Percentiles rank a stretch among this genome's conserved stretches.
Evolutionary conservation across 2,113 vertebrate species (phyloP).

Genomic region (Neotoma lepida): DNA sequence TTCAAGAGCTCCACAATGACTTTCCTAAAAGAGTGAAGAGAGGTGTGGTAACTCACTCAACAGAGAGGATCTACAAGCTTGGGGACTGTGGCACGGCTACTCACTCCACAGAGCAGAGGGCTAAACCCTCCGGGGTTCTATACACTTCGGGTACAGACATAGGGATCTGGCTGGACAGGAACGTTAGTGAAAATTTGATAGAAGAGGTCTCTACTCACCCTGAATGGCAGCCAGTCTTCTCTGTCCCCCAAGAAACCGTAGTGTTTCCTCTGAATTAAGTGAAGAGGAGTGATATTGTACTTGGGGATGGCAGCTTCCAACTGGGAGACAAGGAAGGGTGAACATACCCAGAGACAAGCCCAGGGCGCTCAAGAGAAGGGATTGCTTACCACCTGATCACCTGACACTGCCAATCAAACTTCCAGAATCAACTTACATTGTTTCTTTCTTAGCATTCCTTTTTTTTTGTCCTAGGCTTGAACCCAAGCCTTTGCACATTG

Average conservation of each 20-base stretch:
- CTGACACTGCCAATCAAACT: background rate
- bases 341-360: background rate
- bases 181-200: background rate
- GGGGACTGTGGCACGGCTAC: background rate
- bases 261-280: background rate
- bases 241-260: background rate
- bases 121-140: background rate
- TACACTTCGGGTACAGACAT: too few relatives aligned
- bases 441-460: background rate
- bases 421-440: background rate
- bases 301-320: background rate
- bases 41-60: background rate
- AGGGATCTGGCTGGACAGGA: background rate
- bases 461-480: background rate
- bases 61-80: background rate
- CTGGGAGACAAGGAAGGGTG: background rate
- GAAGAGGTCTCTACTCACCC: background rate
- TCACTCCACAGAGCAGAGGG: background rate
- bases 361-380: background rate
- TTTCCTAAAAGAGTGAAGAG: conserved; percentile 11
- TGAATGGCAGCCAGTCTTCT: background rate
- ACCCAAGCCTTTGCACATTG: background rate
- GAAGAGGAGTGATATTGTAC: background rate
- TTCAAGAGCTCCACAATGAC: background rate
- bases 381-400: background rate